Conservation (phyloP, 2,888 invertebrate genomes). For the Onthophagus sagittarius region DNA sequence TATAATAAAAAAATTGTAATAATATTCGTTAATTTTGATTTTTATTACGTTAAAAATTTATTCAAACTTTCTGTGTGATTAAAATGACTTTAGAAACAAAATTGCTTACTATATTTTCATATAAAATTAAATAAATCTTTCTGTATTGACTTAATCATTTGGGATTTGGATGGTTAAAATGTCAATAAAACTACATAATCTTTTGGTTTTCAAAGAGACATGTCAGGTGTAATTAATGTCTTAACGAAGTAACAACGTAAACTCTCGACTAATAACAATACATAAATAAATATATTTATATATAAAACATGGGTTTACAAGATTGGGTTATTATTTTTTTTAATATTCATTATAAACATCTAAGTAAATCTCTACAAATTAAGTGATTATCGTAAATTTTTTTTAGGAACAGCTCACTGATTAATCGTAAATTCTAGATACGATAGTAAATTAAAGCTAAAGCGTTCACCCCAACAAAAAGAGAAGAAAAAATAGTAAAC, state of each 20-base stretch:
- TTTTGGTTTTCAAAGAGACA: background rate
- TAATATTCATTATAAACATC: slow-evolving; percentile 8
- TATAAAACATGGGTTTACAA: slow-evolving; percentile 12
- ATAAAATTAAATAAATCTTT: too few species aligned
- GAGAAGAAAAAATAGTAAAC: slow-evolving; percentile 9
- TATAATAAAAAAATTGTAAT: too few species aligned
- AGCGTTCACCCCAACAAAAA: slow-evolving; percentile 24
- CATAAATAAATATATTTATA: slow-evolving; percentile 20
- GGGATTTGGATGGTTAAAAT: background rate
- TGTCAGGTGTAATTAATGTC: background rate
- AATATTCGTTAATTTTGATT: too few species aligned
- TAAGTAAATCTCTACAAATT: background rate
- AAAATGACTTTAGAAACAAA: too few species aligned
- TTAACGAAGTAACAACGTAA: background rate
- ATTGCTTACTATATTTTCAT: too few species aligned
- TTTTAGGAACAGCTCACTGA: slow-evolving; percentile 17
- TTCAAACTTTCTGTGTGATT: too few species aligned
- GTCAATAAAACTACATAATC: background rate
- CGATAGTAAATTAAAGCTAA: slow-evolving; percentile 22
- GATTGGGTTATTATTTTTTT: background rate
- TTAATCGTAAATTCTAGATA: background rate
- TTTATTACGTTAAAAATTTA: too few species aligned
- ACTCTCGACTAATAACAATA: slow-evolving; percentile 13
- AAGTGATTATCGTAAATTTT: background rate
- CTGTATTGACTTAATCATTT: too few species aligned